phyloP scores from a whole-genome alignment of 2,113 vertebrate genomes.

The Vulpes ferrilata region DNA sequence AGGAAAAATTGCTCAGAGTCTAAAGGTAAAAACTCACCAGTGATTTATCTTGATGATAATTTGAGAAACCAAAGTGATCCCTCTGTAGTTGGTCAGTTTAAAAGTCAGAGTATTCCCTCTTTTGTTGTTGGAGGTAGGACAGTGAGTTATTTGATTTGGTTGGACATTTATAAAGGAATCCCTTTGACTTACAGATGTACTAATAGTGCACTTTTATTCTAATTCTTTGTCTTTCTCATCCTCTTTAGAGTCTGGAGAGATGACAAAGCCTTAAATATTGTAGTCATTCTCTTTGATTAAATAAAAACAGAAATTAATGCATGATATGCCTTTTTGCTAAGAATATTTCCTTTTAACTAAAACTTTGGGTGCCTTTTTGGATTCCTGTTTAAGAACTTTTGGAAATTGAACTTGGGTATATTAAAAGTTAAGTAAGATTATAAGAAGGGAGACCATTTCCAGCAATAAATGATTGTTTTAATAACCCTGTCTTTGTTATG shows the following conservation, averaged over 20 bases:
- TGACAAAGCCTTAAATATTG: background rate
- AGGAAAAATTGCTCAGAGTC: constrained; percentile 26
- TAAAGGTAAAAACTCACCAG: constrained; percentile 18
- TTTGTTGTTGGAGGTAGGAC: background rate
- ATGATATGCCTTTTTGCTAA: constrained; percentile 10
- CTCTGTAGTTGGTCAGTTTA: background rate
- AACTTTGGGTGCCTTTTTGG: constrained; percentile 27
- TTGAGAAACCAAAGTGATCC: constrained; percentile 12
- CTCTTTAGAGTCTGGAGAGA: background rate
- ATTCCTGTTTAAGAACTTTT: constrained; percentile 44
- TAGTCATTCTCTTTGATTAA: background rate
- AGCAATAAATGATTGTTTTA: constrained; percentile 46
- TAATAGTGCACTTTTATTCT: constrained; percentile 25
- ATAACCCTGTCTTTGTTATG: constrained; percentile 12
- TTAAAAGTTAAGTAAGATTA: background rate
- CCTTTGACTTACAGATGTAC: background rate
- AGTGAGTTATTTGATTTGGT: background rate
- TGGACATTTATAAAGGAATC: constrained; percentile 22
- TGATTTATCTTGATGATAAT: constrained; percentile 12
- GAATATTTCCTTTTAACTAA: constrained; percentile 43
- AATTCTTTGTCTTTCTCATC: background rate
- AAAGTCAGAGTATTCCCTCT: background rate
- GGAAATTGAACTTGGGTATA: background rate
- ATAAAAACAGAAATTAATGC: background rate
- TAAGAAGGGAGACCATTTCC: constrained; percentile 42